Evolutionary conservation across 1,140 invertebrate species (phyloP), one percentile per base, ranked within the genome.

Genomic region (Drosophila seguyi): DNA sequence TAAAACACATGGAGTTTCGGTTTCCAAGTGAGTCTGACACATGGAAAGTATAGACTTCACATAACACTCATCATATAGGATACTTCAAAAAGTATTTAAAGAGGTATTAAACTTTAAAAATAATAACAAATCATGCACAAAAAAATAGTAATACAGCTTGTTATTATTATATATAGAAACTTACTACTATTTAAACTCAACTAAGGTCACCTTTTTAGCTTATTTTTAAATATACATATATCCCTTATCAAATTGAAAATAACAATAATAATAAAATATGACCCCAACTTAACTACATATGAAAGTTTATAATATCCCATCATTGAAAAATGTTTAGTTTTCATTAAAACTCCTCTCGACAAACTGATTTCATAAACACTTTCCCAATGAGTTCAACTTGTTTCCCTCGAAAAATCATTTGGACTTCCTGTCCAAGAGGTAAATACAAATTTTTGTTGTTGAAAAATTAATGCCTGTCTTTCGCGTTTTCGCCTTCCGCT

Each of bases 1-100:
- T 14, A 16, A 25, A 84, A 81, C 84, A 88, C 68, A 88, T 88
- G 84, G 27, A 57, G 36, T 29, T 14, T 29, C 47, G 56, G 74
- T 58, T 76, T 72, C 10, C 13, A 53, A 31, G 22, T 20, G 14
- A 68, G 18, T 34, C 20, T 34, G 45, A 13, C 31, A 48, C 22
- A 69, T 34, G 22, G 18, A 27, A 38, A 68, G 18, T 34, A 25
- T 31, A 8, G 14, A n/a, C 6, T 34, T 4, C 0, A 52, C 6
- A 20, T 50, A n/a, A 50, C n/a, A 31, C 6, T 18, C n/a, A 11
- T 50, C 6, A 50, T 18, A 50, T 13, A 13, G 11, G n/a, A 6
- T 3, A 18, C 11, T 50, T 3, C 4, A 11, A 0, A 36, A 53
- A 53, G 22, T 22, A 16, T 22, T 22, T 3, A 16, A 6, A 20